Evolutionary conservation across 2,797 vertebrate genomes (phyloP).

Genomic region (Lacerta bilineata): DNA sequence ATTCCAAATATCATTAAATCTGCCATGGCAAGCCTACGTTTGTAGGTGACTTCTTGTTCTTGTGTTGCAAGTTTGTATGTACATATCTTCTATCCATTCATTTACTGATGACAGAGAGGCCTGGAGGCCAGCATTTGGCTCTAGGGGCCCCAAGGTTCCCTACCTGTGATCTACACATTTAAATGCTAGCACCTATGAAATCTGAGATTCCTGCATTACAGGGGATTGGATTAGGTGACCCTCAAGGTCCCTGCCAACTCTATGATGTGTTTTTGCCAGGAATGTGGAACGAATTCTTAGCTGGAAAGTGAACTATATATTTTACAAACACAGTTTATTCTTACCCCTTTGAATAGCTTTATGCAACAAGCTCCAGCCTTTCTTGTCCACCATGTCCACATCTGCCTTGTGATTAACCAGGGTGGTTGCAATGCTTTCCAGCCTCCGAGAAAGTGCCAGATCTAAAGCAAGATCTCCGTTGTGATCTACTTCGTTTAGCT

Average conservation of each 20-base stretch:
- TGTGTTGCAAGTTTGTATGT: too few species aligned
- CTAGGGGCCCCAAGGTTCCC: too few species aligned
- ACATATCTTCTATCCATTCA: too few species aligned
- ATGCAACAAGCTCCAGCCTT: conserved; percentile 95
- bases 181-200: neutral
- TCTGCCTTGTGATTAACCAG: conserved; percentile 95
- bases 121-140: too few species aligned
- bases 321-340: neutral
- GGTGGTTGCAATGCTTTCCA: conserved; percentile 96
- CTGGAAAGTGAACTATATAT: neutral
- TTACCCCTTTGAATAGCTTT: conserved; percentile 97
- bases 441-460: conserved; percentile 89
- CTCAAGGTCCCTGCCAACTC: neutral
- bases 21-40: too few species aligned
- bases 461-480: conserved; percentile 96
- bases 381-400: conserved; percentile 95
- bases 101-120: too few species aligned
- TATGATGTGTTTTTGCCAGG: neutral
- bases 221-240: too few species aligned
- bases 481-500: conserved; percentile 94
- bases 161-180: neutral
- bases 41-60: too few species aligned
- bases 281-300: too few species aligned
- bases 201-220: too few species aligned
- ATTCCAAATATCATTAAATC: too few species aligned